Conservation (phyloP, 2,888 invertebrate species). For the Steinernema carpocapsae region DNA sequence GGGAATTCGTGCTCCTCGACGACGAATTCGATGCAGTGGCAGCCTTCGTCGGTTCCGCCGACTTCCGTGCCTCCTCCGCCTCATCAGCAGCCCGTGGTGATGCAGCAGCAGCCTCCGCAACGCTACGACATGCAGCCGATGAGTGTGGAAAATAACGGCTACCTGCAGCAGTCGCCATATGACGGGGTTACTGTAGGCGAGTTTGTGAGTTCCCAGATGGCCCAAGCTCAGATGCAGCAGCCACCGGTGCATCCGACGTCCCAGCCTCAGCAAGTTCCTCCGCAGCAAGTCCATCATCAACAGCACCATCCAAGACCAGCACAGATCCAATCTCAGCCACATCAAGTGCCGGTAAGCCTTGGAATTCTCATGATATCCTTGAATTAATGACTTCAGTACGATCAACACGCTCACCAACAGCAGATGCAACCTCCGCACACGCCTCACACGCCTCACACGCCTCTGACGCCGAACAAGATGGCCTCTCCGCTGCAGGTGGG, state of each 20-base stretch:
- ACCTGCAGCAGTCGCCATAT: slow-evolving; percentile 4
- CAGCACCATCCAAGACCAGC: no score
- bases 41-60: background rate
- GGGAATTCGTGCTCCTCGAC: slow-evolving; percentile 11
- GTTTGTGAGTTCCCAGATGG: slow-evolving; percentile 6
- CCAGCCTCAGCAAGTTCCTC: background rate
- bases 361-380: background rate
- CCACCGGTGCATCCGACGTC: background rate
- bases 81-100: background rate
- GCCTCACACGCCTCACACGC: no score
- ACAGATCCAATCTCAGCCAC: background rate
- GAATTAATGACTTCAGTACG: background rate
- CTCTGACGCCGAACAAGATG: slow-evolving; percentile 11
- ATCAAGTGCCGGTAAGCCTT: background rate
- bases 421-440: slow-evolving; percentile 1
- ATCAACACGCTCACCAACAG: background rate
- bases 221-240: slow-evolving; percentile 3
- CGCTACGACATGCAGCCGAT: slow-evolving; percentile 37
- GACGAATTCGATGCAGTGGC: slow-evolving; percentile 11
- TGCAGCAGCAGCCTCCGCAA: slow-evolving; percentile 29
- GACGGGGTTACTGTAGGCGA: background rate
- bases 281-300: background rate
- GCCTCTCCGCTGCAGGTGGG: slow-evolving; percentile 1
- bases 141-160: slow-evolving; percentile 3
- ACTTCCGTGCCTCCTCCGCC: background rate